A percentile compares a stretch with the other conserved stretches of the same genome.
Evolutionary conservation across 2,113 vertebrate species (phyloP).

Genomic region (Lepisosteus oculatus): DNA sequence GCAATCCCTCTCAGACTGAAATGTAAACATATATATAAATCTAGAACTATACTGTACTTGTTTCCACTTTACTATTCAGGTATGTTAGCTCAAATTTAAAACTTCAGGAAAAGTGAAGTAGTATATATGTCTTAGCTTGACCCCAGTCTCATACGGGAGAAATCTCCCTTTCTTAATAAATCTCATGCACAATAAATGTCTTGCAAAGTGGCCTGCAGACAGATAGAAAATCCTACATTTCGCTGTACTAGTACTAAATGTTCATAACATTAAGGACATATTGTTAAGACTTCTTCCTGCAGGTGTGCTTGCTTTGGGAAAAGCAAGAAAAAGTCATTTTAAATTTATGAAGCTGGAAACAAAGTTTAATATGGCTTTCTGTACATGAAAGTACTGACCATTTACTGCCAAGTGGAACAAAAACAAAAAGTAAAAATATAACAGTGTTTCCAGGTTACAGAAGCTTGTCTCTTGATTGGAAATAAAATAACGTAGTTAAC

Average conservation of each 20-base stretch:
- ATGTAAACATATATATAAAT: too few relatives aligned
- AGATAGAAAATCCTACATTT: neutral
- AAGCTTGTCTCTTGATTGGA: slow-evolving; percentile 39
- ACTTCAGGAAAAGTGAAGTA: neutral
- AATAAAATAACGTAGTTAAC: slow-evolving; percentile 34
- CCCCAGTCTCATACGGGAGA: neutral
- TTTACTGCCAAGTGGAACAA: slow-evolving; percentile 43
- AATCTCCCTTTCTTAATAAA: neutral
- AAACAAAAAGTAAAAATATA: slow-evolving; percentile 6
- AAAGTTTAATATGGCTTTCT: slow-evolving; percentile 45
- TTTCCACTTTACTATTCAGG: too few relatives aligned
- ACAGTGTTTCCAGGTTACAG: slow-evolving; percentile 27
- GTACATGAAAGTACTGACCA: slow-evolving; percentile 35
- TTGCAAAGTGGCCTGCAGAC: neutral
- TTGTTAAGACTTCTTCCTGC: neutral
- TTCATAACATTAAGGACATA: neutral
- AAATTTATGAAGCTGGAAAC: slow-evolving; percentile 54
- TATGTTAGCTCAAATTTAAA: too few relatives aligned
- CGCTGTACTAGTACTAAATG: neutral
- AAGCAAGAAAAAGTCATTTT: slow-evolving; percentile 28
- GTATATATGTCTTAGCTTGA: neutral
- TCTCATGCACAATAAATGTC: neutral
- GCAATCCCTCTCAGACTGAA: too few relatives aligned
- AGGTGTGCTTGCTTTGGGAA: slow-evolving; percentile 21
- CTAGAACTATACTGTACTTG: too few relatives aligned